Conservation (phyloP, 2,797 vertebrate species). For the Heterohyrax brucei region DNA sequence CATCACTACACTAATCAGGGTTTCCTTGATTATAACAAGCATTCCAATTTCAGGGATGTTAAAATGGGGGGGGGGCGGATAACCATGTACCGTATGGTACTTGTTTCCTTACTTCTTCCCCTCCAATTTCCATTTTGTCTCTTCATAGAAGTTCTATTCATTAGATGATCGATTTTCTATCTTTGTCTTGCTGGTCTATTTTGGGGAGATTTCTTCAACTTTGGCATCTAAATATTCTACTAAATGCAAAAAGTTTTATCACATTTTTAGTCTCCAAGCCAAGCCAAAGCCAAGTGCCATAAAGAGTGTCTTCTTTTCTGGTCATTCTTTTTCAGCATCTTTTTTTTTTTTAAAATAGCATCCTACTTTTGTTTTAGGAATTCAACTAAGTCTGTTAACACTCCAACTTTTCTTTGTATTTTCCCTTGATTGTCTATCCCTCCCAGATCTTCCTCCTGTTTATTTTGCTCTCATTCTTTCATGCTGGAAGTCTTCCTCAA, state of each 20-base stretch:
- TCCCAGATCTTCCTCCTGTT: background rate
- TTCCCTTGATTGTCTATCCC: slow-evolving; percentile 25
- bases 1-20: too few species aligned
- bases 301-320: slow-evolving; percentile 17
- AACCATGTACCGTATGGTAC: background rate
- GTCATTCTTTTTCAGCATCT: background rate
- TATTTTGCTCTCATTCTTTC: slow-evolving; percentile 38
- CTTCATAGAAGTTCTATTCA: slow-evolving; percentile 33
- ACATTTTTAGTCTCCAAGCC: slow-evolving; percentile 2
- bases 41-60: slow-evolving; percentile 54
- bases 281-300: too few species aligned
- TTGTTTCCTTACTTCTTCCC: slow-evolving; percentile 49
- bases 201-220: background rate
- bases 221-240: slow-evolving; percentile 47
- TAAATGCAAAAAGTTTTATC: slow-evolving; percentile 32
- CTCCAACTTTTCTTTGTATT: slow-evolving; percentile 25
- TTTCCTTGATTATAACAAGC: background rate
- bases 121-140: background rate
- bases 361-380: slow-evolving; percentile 14
- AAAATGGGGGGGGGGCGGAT: background rate
- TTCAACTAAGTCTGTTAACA: slow-evolving; percentile 37
- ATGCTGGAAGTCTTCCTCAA: slow-evolving; percentile 26
- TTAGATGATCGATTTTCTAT: background rate
- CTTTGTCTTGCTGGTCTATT: slow-evolving; percentile 12
- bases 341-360: background rate